Base-by-base conservation (phyloP, 2,113 vertebrate species). In the Mystacornis crossleyi region DNA sequence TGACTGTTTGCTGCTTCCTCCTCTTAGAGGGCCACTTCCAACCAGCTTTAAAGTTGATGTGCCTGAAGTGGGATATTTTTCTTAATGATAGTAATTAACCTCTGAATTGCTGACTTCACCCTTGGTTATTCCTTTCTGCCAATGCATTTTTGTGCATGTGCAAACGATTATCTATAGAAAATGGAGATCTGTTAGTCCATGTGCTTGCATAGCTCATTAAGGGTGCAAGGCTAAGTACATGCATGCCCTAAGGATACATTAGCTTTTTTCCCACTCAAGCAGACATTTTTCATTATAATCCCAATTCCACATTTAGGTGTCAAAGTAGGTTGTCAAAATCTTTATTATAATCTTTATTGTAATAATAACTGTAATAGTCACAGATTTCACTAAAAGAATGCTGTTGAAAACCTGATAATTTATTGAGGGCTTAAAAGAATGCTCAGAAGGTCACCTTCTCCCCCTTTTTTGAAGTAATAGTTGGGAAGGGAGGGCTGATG, bases 41-140 rank as follows among this genome's bases (percentile, higher is more conserved):
- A 8, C 40, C 34, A 74, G 55, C 81, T 89, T 95, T 86, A 92
- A 73, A 61, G 60, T 43, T 73, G 66, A 65, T 80, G 86, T 96
- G 80, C 36, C 40, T 79, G 43, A 77, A 93, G 92, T 45, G 79
- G 33, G 55, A 48, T 70, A 80, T 94, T 95, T 95, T 87, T 21
- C 42, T 86, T 67, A 92, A 71, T 71, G 64, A 42, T 38, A 62
- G 54, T 38, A 34, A 94, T 93, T 97, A 96, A 95, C 61, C 69
- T 93, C 77, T 84, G 58, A 85, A 84, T 90, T 84, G 28, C 65
- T 79, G 72, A 1, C 23, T 78, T 94, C n/a, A 66, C 40, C 72
- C 26, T 77, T 70, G 40, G 42, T 90, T 67, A 55, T 64, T 81
- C 55, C 51, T 83, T 79, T 74, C 43, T 17, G 9, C 45, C 14